Conservation (phyloP, 1,140 invertebrate species). For the Daktulosphaira vitifoliae region DNA sequence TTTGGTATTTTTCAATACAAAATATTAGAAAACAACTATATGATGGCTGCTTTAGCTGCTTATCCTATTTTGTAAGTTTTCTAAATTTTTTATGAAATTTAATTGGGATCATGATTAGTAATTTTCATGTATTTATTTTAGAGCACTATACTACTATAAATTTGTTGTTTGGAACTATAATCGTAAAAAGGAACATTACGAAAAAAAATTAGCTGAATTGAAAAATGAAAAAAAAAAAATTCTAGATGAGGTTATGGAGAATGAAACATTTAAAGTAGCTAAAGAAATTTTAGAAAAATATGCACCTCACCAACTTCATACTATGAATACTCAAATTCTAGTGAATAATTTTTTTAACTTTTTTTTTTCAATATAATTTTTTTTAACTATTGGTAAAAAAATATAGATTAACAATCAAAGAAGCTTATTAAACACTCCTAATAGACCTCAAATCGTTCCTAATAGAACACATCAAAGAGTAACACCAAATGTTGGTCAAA, state of each 20-base stretch:
- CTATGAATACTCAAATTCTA: conserved; percentile 16
- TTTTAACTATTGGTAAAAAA: not conserved
- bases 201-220: conserved; percentile 62
- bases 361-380: not conserved
- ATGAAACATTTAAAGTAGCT: conserved; percentile 93
- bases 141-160: conserved; percentile 68
- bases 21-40: conserved; percentile 58
- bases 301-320: conserved; percentile 56
- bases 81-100: conserved; percentile 5
- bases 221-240: conserved; percentile 77
- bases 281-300: conserved; percentile 85
- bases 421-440: not conserved
- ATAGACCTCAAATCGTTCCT: not conserved
- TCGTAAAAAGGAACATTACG: conserved; percentile 69
- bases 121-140: conserved; percentile 46
- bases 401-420: conserved; percentile 21
- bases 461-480: not conserved
- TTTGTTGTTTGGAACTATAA: conserved; percentile 80
- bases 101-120: conserved; percentile 19
- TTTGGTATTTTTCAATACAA: conserved; percentile 65
- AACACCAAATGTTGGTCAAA: not conserved
- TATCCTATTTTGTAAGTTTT: conserved; percentile 70
- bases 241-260: conserved; percentile 92
- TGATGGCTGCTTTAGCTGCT: conserved; percentile 61
- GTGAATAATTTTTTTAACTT: conserved; percentile 8